Conservation (phyloP, 2,888 invertebrate genomes). For the Pristionchus entomophagus region DNA sequence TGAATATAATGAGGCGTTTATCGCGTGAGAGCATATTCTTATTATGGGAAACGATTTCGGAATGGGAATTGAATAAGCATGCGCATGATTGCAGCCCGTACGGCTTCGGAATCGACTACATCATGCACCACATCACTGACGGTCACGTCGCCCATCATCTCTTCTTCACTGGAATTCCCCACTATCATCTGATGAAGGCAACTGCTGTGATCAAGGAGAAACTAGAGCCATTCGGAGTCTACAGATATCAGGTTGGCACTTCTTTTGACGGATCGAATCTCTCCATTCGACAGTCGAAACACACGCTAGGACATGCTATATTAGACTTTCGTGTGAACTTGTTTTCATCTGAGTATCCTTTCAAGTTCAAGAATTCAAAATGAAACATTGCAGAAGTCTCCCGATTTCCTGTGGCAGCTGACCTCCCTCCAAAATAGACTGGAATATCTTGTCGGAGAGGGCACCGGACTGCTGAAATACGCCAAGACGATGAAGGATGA, state of each 20-base stretch:
- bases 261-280: no score
- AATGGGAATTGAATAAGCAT: no score
- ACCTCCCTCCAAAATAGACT: conserved; percentile 17
- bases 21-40: no score
- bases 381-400: not conserved
- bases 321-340: no score
- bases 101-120: conserved; percentile 65
- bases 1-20: no score
- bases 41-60: no score
- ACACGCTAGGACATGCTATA: no score
- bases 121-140: conserved; percentile 70
- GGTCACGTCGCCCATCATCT: conserved; percentile 71
- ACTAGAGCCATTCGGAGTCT: conserved; percentile 42
- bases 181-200: conserved; percentile 67
- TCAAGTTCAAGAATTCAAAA: no score
- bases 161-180: conserved; percentile 70
- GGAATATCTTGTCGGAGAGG: conserved; percentile 47
- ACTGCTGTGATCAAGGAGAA: conserved; percentile 58
- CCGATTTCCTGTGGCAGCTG: conserved; percentile 46
- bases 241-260: conserved; percentile 45
- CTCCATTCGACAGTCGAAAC: not conserved
- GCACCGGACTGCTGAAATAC: conserved; percentile 45
- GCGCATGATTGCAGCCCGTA: conserved; percentile 62
- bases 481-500: conserved; percentile 26
- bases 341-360: no score